phyloP scores from a whole-genome alignment of 1,140 invertebrate species.

The Brachionus rubens region DNA sequence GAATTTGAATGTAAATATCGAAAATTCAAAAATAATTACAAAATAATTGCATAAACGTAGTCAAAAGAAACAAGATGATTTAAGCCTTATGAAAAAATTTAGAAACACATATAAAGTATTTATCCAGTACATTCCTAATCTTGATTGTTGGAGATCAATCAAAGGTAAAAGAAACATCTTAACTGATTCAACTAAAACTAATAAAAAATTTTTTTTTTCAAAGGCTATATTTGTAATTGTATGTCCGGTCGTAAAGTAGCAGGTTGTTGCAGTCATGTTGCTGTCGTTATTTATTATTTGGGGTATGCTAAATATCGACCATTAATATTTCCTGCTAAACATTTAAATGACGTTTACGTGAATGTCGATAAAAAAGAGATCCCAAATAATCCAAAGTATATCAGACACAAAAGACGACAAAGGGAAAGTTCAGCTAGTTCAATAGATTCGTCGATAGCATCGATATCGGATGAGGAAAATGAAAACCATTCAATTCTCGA shows the following conservation, averaged over 20 bases:
- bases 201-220: background rate
- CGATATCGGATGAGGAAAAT: background rate
- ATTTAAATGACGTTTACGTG: background rate
- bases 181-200: background rate
- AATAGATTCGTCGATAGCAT: background rate
- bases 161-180: background rate
- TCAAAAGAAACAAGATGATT: conserved; percentile 1
- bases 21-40: conserved; percentile 1
- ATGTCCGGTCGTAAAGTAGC: conserved; percentile 20
- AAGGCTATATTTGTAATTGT: conserved; percentile 22
- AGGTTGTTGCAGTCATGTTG: conserved; percentile 9
- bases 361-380: background rate
- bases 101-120: conserved; percentile 17
- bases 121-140: background rate
- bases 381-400: conserved; percentile 6
- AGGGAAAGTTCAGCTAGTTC: background rate
- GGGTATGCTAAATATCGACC: background rate
- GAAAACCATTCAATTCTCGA: too few species aligned
- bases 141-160: background rate
- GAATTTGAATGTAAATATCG: background rate
- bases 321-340: background rate
- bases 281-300: background rate
- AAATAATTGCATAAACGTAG: conserved; percentile 11
- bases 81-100: background rate
- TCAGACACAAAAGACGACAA: conserved; percentile 15